phyloP scores from a whole-genome alignment of 2,888 invertebrate species.

The Scaptomyza parva region DNA sequence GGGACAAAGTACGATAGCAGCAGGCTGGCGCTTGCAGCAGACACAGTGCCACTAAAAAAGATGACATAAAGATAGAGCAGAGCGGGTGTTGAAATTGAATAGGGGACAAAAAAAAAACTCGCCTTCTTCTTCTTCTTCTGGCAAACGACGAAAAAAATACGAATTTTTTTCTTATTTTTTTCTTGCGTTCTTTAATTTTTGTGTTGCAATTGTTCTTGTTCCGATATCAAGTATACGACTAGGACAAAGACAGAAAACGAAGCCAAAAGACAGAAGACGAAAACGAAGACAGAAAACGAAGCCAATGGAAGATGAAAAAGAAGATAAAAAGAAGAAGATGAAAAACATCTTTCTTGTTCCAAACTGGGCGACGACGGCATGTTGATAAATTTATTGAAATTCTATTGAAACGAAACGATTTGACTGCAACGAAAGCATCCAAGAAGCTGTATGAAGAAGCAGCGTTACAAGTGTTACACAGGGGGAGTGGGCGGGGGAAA shows the following conservation, averaged over 20 bases:
- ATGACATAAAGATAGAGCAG: conserved; percentile 70
- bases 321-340: neutral
- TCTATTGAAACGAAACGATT: conserved; percentile 81
- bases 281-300: neutral
- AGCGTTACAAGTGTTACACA: neutral
- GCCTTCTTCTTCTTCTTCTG: too few species aligned
- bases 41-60: conserved; percentile 73
- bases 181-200: conserved; percentile 6
- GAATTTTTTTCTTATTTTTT: conserved; percentile 1
- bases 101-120: conserved; percentile 66
- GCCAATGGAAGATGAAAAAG: neutral
- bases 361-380: conserved; percentile 50
- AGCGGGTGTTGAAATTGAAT: conserved; percentile 76
- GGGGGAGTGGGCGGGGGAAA: too few species aligned
- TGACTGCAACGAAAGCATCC: conserved; percentile 75
- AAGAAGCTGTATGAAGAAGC: conserved; percentile 20
- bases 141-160: conserved; percentile 30
- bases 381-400: conserved; percentile 81
- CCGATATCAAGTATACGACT: conserved; percentile 43
- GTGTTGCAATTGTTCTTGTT: conserved; percentile 7
- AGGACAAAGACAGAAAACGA: neutral
- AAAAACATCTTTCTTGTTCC: neutral
- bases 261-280: too few species aligned
- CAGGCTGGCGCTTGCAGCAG: conserved; percentile 46
- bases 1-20: neutral